Evolutionary conservation across 2,888 invertebrate species (phyloP).

Genomic region (Catocala sponsa): DNA sequence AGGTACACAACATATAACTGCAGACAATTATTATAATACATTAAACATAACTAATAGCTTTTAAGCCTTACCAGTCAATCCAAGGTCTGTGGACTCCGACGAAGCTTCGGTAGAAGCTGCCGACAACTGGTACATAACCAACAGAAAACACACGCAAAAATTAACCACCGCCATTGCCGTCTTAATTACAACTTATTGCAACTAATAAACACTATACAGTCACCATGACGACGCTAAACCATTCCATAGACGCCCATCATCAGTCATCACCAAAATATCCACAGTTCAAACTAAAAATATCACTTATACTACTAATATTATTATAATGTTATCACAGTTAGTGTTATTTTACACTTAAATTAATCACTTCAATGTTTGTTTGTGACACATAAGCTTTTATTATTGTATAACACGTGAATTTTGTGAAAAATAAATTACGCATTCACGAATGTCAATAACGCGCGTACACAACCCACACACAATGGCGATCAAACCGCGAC

Average conservation of each 20-base stretch:
- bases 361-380: conserved; percentile 38
- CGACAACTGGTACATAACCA: conserved; percentile 77
- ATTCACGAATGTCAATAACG: conserved; percentile 49
- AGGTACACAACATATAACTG: no score
- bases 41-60: neutral
- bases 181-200: conserved; percentile 71
- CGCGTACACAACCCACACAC: conserved; percentile 41
- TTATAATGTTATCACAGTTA: conserved; percentile 53
- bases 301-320: conserved; percentile 46
- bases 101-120: conserved; percentile 73
- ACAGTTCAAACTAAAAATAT: conserved; percentile 58
- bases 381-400: conserved; percentile 43
- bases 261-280: conserved; percentile 64
- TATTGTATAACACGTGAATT: conserved; percentile 53
- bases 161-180: conserved; percentile 79
- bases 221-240: conserved; percentile 67
- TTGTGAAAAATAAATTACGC: conserved; percentile 66
- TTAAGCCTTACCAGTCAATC: conserved; percentile 69
- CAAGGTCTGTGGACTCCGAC: conserved; percentile 77
- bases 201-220: conserved; percentile 70
- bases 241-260: conserved; percentile 52
- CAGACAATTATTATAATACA: no score
- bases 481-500: conserved; percentile 62
- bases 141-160: conserved; percentile 78
- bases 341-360: conserved; percentile 41